A percentile compares a stretch with the other conserved stretches of the same genome.
Conservation (phyloP, 1,140 invertebrate genomes). For the Orussus abietinus region DNA sequence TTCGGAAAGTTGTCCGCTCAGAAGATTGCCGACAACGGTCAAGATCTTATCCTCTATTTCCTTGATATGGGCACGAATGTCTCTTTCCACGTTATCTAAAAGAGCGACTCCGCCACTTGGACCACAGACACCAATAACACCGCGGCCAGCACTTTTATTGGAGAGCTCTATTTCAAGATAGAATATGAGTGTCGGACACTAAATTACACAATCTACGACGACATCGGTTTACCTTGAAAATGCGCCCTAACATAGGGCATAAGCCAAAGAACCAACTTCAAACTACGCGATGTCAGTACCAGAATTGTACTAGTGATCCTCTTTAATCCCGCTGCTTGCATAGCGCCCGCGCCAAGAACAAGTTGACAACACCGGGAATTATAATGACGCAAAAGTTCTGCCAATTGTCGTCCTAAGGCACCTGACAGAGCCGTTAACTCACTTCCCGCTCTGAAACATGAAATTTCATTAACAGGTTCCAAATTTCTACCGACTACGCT, state of each 20-base stretch:
- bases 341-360: conserved; percentile 91
- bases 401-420: conserved; percentile 72
- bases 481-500: no score
- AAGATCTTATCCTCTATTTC: conserved; percentile 91
- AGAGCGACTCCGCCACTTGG: conserved; percentile 44
- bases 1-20: conserved; percentile 68
- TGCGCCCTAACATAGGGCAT: conserved; percentile 67
- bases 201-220: neutral
- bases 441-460: conserved; percentile 35
- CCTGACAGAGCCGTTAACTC: conserved; percentile 64
- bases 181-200: neutral
- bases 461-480: no score
- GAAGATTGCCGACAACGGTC: conserved; percentile 79
- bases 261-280: conserved; percentile 76
- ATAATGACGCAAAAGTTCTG: conserved; percentile 84
- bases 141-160: conserved; percentile 40
- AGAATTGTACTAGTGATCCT: conserved; percentile 95
- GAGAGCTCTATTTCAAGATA: conserved; percentile 39
- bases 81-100: conserved; percentile 68
- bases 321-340: conserved; percentile 91
- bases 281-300: conserved; percentile 83
- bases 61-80: conserved; percentile 83
- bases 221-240: conserved; percentile 53
- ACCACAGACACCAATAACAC: conserved; percentile 29
- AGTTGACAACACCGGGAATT: conserved; percentile 92